Conservation (phyloP, 2,113 vertebrate species). For the Ploceus nigricollis region DNA sequence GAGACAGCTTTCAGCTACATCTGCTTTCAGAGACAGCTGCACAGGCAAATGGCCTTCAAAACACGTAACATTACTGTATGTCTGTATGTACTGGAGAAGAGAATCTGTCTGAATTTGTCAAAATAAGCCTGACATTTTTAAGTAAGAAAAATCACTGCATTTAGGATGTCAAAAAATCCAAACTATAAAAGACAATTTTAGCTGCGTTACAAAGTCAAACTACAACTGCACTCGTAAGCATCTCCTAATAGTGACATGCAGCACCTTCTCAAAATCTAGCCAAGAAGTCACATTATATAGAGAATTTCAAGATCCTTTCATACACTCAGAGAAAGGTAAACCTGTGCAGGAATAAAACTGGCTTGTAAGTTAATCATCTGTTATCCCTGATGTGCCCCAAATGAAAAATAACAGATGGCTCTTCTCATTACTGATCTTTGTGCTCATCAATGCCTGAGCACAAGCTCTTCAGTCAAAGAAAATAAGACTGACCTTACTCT, state of each 20-base stretch:
- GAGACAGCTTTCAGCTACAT: neutral
- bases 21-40: neutral
- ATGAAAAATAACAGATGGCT: neutral
- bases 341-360: neutral
- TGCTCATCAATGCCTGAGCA: neutral
- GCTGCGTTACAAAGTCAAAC: neutral
- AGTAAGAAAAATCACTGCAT: neutral
- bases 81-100: neutral
- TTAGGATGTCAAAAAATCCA: neutral
- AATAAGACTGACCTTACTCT: neutral
- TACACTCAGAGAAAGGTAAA: neutral
- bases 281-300: neutral
- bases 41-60: neutral
- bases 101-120: neutral
- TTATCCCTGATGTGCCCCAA: neutral
- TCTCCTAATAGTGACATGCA: neutral
- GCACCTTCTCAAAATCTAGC: neutral
- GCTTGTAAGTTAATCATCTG: neutral
- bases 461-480: neutral
- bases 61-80: rapidly evolving
- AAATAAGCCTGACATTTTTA: neutral
- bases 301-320: neutral
- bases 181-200: neutral
- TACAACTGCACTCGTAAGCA: neutral
- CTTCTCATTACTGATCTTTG: neutral